These are phyloP conservation scores for Polydrusus pterygomalis DNA, from an alignment of 2,888 invertebrate genomes.

Conservation along the genomic window DNA sequence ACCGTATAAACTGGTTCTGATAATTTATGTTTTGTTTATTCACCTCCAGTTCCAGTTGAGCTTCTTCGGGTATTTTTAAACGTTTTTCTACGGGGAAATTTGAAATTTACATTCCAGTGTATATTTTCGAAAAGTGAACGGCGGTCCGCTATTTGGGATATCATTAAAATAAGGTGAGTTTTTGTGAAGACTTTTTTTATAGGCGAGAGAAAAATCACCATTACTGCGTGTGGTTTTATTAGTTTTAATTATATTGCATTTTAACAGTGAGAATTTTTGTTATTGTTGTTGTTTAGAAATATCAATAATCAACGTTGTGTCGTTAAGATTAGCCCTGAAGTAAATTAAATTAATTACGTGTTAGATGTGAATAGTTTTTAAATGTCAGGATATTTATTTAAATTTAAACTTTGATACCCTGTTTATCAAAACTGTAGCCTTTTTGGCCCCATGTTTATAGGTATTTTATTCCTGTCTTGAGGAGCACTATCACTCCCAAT, in stretches of 20 bases:
- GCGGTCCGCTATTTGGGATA: not conserved
- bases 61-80: conserved; percentile 7
- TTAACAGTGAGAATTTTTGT: not conserved
- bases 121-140: not conserved
- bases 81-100: not conserved
- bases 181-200: not conserved
- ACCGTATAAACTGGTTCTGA: conserved; percentile 4
- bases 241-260: conserved; percentile 2
- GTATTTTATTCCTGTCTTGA: no score
- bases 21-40: conserved; percentile 14
- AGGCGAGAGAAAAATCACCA: not conserved
- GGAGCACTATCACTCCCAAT: no score
- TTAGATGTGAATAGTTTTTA: no score
- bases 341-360: not conserved
- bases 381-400: no score
- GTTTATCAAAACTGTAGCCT: no score
- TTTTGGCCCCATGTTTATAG: no score
- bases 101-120: not conserved
- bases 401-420: no score
- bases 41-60: not conserved
- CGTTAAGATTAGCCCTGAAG: not conserved
- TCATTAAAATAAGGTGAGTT: not conserved
- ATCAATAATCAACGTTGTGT: not conserved
- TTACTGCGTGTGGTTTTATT: conserved; percentile 1
- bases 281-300: conserved; percentile 3